A percentile compares a stretch with the other conserved stretches of the same genome.
Evolutionary conservation across 2,113 vertebrate species (phyloP).

Genomic region (Crypturellus undulatus): DNA sequence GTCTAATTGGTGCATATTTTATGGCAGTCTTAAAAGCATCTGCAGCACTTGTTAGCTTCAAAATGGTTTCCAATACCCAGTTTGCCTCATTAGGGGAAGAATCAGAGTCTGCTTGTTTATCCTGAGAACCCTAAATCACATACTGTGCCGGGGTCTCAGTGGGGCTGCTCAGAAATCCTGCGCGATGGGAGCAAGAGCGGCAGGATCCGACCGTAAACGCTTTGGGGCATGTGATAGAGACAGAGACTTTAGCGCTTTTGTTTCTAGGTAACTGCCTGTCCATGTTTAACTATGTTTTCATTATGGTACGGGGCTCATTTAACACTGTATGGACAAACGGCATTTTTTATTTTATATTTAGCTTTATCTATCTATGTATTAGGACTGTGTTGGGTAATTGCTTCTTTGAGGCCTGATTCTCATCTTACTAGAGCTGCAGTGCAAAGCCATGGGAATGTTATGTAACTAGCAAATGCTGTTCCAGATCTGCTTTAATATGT

Average conservation of each 20-base stretch:
- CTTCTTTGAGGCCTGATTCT: constrained; percentile 32
- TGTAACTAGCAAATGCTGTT: not conserved
- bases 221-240: constrained; percentile 52
- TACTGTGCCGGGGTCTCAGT: not conserved
- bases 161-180: not conserved
- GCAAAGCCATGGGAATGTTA: constrained; percentile 16
- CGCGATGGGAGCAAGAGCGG: not conserved
- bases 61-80: not conserved
- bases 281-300: constrained; percentile 75
- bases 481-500: not conserved
- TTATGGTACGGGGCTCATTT: constrained; percentile 69
- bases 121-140: not conserved
- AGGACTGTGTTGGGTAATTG: constrained; percentile 10
- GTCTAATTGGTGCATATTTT: not conserved
- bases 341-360: constrained; percentile 61
- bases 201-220: constrained; percentile 7
- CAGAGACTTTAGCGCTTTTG: constrained; percentile 52
- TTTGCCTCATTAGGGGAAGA: not conserved
- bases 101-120: not conserved
- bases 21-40: constrained; percentile 13
- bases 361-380: constrained; percentile 18
- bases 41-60: not conserved
- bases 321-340: constrained; percentile 51
- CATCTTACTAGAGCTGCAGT: not conserved
- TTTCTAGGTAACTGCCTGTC: constrained; percentile 75